phyloP scores from a whole-genome alignment of 1,140 invertebrate genomes.

The Drosophila ficusphila region DNA sequence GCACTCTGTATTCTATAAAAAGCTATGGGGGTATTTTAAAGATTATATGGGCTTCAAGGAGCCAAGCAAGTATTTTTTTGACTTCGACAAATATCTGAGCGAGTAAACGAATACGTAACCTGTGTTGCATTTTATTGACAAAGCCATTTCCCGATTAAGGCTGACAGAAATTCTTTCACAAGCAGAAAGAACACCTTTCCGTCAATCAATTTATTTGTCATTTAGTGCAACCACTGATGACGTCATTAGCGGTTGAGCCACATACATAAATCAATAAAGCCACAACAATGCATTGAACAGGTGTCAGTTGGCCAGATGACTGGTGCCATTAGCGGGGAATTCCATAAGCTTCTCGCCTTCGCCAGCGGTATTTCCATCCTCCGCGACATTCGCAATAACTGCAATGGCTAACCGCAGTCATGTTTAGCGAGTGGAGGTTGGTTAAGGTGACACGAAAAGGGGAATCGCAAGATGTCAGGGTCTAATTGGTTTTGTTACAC shows the following conservation, averaged over 20 bases:
- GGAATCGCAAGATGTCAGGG: background rate
- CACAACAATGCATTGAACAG: constrained; percentile 46
- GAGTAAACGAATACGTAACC: too few relatives aligned
- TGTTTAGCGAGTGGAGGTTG: background rate
- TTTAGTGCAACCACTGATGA: constrained; percentile 23
- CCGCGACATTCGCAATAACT: constrained; percentile 10
- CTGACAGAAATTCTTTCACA: background rate
- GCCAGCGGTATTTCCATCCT: constrained; percentile 17
- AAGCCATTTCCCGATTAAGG: too few relatives aligned
- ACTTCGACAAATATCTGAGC: too few relatives aligned
- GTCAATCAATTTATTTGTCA: constrained; percentile 14
- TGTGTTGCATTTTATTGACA: background rate
- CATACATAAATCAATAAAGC: constrained; percentile 73
- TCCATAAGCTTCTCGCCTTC: constrained; percentile 47
- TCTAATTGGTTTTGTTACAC: background rate
- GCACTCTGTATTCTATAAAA: background rate
- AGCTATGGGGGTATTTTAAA: too few relatives aligned
- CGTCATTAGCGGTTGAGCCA: constrained; percentile 28
- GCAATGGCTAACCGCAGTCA: background rate
- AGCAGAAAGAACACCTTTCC: background rate
- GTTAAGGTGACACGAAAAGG: background rate
- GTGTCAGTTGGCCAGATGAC: constrained; percentile 31
- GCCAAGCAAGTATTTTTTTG: too few relatives aligned
- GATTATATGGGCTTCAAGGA: too few relatives aligned
- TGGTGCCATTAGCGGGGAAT: constrained; percentile 43